Evolutionary conservation across 2,113 vertebrate genomes (phyloP), one percentile per base, ranked within the genome.

Genomic region (Craseonycteris thonglongyai): DNA sequence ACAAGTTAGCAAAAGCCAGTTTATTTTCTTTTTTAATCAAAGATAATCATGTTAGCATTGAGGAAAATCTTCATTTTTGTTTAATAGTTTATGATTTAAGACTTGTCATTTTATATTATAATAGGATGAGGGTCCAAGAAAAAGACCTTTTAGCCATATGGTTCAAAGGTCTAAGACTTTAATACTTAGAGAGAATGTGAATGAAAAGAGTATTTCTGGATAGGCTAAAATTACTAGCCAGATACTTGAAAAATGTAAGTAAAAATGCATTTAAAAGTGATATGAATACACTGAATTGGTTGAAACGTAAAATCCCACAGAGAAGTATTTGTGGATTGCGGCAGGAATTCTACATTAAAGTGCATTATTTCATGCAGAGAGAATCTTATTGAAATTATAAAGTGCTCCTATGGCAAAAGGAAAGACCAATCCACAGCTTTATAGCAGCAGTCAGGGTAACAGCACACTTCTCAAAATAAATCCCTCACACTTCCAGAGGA

Each of bases 181-280:
- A 82, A 91, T 68, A 93, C 89, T 94, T 72, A 95, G 68, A 95
- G 49, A 88, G 54, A 96, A 96, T 40, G 38, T 93, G 88, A 95
- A n/a, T n/a, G 79, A 72, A 86, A 96, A 88, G 95, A 94, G 78
- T 91, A 78, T 91, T 80, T 95, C 78, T 61, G 47, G 93, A 95
- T 45, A 6, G 83, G 68, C 58, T 93, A 76, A 95, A 96, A 96
- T 96, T 82, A 96, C 69, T 45, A 96, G 84, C 79, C 75, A 93
- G 95, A 65, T 94, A 84, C 59, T 96, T 84, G 95, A 86, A 96
- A 93, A 97, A 95, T 93, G 6, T 90, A 86, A 94, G n/a, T 93
- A 88, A 65, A 97, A 95, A 95, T 96, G 96, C 95, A 96, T 97
- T 96, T 96, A 85, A 94, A 96, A 97, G 93, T 96, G 96, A 97